phyloP scores from a whole-genome alignment of 2,797 vertebrate genomes.

The Eurystomus glaucurus region DNA sequence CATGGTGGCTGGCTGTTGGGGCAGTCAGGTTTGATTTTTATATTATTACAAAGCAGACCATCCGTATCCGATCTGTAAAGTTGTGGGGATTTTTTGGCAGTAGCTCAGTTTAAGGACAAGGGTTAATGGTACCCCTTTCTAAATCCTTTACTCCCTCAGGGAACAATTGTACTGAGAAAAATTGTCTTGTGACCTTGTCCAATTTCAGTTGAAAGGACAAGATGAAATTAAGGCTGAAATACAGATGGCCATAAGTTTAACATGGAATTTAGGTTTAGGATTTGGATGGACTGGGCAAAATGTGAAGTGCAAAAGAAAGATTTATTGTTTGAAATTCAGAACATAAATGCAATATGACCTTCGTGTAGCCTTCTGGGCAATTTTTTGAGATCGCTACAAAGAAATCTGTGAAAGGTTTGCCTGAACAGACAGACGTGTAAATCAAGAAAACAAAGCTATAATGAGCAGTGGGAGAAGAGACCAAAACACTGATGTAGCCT shows the following conservation, averaged over 20 bases:
- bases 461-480: not conserved
- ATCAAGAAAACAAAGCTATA: constrained; percentile 24
- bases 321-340: not conserved
- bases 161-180: not conserved
- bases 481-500: constrained; percentile 7
- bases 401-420: not conserved
- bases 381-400: not conserved
- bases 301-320: not conserved
- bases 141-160: not conserved
- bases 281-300: not conserved
- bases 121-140: not conserved
- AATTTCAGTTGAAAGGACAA: not conserved
- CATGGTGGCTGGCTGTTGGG: not conserved
- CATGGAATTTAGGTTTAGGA: not conserved
- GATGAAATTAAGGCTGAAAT: not conserved
- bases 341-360: not conserved
- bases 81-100: rapidly evolving
- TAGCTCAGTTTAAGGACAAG: not conserved
- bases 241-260: not conserved
- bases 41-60: not conserved
- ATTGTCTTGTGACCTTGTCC: not conserved
- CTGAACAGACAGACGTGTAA: not conserved
- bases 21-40: not conserved
- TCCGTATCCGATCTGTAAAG: not conserved
- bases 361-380: not conserved